Evolutionary conservation across 2,888 invertebrate genomes (phyloP), one percentile per base, ranked within the genome.

Genomic region (Acanthosepion lycidas): DNA sequence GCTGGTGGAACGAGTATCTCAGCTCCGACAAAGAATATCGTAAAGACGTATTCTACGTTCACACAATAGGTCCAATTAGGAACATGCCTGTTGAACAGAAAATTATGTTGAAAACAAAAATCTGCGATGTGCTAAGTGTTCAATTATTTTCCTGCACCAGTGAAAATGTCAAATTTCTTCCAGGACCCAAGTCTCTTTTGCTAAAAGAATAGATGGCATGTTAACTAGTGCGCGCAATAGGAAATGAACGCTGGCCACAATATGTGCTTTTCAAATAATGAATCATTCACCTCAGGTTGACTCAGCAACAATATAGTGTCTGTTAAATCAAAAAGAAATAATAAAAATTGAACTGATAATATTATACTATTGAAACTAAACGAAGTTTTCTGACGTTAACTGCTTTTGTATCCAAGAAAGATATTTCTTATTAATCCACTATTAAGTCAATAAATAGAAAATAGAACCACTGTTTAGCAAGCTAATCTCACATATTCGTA

Each of bases 61-160:
- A n/a, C n/a, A 78, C 78, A 78, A 78, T 78, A n/a, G 78, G n/a
- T 33, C 78, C 78, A 78, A 78, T 78, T 78, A 78, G n/a, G n/a
- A 3, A n/a, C n/a, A 78, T n/a, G 8, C 78, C 78, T 18, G n/a
- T 78, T 9, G n/a, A 78, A 33, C 78, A 78, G 6, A 28, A 28
- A n/a, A 26, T 28, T 3, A n/a, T 78, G 78, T 12, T 78, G 78
- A 78, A 78, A 78, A n/a, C 15, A 78, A 78, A 78, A 78, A n/a
- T 15, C 33, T 15, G 5, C 78, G n/a, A 15, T 9, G 5, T n/a
- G 3, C n/a, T n/a, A n/a, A 78, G 78, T 3, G n/a, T 78, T 15
- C 78, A 78, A 78, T 78, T 78, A 78, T 78, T 78, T 23, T 12
- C n/a, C 12, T 33, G n/a, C 78, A 15, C 33, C 78, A 5, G 2